Conservation (phyloP, 2,888 invertebrate genomes). For the Stenodema calcarata region DNA sequence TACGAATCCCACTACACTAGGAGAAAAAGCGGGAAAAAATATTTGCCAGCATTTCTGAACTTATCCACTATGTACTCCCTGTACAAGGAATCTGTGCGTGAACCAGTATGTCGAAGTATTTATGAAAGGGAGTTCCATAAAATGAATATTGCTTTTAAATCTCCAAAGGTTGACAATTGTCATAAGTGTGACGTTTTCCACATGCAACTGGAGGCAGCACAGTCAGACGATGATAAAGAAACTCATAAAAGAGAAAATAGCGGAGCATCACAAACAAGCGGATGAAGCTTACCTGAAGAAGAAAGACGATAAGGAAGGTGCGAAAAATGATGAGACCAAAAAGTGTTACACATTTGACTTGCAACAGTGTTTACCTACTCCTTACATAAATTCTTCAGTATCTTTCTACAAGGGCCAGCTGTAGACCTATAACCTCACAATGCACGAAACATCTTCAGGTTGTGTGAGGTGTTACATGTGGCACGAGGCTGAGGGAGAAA, state of each 20-base stretch:
- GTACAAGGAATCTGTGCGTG: background rate
- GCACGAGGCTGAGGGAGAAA: constrained; percentile 51
- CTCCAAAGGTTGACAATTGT: constrained; percentile 55
- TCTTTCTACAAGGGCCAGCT: constrained; percentile 34
- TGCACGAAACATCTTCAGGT: background rate
- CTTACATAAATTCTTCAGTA: constrained; percentile 33
- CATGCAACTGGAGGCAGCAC: constrained; percentile 38
- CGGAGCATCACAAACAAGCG: constrained; percentile 28
- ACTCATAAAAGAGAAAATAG: background rate
- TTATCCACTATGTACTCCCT: constrained; percentile 21
- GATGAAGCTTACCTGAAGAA: constrained; percentile 43
- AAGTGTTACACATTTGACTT: constrained; percentile 50
- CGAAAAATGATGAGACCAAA: constrained; percentile 14
- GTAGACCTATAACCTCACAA: background rate
- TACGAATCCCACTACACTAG: constrained; percentile 30
- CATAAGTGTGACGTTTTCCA: constrained; percentile 53
- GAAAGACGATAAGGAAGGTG: constrained; percentile 36
- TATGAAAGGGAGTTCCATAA: constrained; percentile 50
- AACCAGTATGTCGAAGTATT: constrained; percentile 18
- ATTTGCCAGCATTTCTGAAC: constrained; percentile 23
- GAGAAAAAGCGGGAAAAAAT: background rate
- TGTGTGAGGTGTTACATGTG: constrained; percentile 54
- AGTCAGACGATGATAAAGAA: constrained; percentile 20
- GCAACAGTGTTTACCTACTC: constrained; percentile 52
- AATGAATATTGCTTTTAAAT: constrained; percentile 54